Conservation (phyloP, 2,888 invertebrate genomes). For the Pterostichus niger region DNA sequence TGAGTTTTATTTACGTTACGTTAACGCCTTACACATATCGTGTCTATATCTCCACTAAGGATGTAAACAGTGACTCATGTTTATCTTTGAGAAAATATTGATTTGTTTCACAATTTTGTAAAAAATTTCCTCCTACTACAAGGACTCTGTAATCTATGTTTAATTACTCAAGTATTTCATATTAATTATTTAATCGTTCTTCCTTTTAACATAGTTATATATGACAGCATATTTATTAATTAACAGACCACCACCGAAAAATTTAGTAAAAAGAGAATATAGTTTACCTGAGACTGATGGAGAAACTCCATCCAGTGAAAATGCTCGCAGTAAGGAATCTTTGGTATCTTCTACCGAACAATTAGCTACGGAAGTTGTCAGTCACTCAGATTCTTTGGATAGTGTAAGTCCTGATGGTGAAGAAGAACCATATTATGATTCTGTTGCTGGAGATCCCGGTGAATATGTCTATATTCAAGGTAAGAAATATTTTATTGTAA, state of each 20-base stretch:
- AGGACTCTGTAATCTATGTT: background rate
- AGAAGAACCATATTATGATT: conserved; percentile 79
- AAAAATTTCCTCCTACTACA: conserved; percentile 11
- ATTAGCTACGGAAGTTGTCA: conserved; percentile 81
- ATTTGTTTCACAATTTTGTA: conserved; percentile 17
- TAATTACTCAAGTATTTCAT: background rate
- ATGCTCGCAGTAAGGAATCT: conserved; percentile 74
- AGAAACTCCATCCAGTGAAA: conserved; percentile 75
- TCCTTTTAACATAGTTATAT: background rate
- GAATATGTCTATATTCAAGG: conserved; percentile 89
- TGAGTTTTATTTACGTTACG: conserved; percentile 69
- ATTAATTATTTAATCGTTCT: conserved; percentile 9
- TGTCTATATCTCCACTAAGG: conserved; percentile 11
- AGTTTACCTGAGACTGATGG: conserved; percentile 71
- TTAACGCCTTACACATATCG: conserved; percentile 9
- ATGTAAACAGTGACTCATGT: conserved; percentile 53
- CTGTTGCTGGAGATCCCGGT: conserved; percentile 80
- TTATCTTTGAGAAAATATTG: conserved; percentile 50
- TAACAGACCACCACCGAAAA: conserved; percentile 74
- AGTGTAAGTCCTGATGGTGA: conserved; percentile 69
- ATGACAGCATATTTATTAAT: conserved; percentile 31
- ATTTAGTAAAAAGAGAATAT: conserved; percentile 72
- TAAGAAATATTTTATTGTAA: conserved; percentile 11
- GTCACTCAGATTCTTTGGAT: conserved; percentile 61
- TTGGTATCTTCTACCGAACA: conserved; percentile 80